These are phyloP conservation scores for Eupsilia transversa DNA, from an alignment of 2,888 invertebrate genomes.

Conservation along the genomic window DNA sequence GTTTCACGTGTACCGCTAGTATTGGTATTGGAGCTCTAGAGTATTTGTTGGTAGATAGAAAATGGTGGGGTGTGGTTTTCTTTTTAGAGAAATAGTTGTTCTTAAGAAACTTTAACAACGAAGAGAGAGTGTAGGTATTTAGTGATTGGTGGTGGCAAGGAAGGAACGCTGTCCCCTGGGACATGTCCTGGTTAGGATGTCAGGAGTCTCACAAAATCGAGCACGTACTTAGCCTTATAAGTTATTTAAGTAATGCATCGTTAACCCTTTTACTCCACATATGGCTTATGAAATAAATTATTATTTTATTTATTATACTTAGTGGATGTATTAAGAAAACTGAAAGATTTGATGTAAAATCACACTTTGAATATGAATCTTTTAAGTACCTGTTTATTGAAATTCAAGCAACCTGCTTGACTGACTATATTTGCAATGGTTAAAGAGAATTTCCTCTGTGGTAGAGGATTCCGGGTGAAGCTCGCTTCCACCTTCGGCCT, in stretches of 20 bases:
- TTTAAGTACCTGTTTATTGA: not conserved
- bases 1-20: constrained; percentile 44
- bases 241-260: not conserved
- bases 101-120: not conserved
- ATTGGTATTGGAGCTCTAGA: constrained; percentile 48
- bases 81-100: not conserved
- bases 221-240: not conserved
- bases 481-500: too few species aligned
- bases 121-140: not conserved
- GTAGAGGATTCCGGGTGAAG: too few species aligned
- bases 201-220: not conserved
- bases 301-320: not conserved
- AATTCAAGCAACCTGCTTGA: not conserved
- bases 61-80: not conserved
- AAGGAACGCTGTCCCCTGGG: not conserved
- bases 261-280: not conserved
- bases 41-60: constrained; percentile 37
- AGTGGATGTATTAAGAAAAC: not conserved
- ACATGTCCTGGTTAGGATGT: too few species aligned
- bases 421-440: not conserved
- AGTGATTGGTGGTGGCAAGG: too few species aligned
- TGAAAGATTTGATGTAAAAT: not conserved
- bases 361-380: not conserved
- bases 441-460: too few species aligned
- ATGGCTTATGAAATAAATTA: not conserved